These are phyloP conservation scores for Psilopogon haemacephalus DNA, from an alignment of 2,113 vertebrate species.

Conservation along the genomic window DNA sequence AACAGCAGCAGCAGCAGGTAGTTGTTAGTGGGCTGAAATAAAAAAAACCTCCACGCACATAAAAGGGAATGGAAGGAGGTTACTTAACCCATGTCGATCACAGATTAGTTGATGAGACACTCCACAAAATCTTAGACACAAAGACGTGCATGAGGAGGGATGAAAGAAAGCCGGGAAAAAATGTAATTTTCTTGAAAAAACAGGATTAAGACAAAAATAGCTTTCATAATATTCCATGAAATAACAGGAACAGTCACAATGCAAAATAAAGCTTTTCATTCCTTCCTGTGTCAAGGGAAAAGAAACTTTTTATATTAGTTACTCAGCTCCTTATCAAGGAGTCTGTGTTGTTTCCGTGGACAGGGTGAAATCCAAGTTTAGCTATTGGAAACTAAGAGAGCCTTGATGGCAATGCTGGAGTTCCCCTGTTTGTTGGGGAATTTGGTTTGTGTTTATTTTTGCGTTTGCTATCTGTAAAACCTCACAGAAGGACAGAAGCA, in stretches of 20 bases:
- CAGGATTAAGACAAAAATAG: slow-evolving; percentile 9
- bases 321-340: slow-evolving; percentile 41
- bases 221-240: background rate
- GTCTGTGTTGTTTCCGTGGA: background rate
- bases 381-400: background rate
- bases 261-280: background rate
- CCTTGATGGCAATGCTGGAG: background rate
- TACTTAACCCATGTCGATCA: background rate
- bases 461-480: background rate
- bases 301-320: background rate
- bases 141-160: background rate
- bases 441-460: background rate
- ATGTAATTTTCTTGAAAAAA: slow-evolving; percentile 1
- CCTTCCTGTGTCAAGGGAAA: background rate
- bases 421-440: background rate
- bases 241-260: background rate
- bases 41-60: background rate
- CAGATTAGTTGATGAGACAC: background rate
- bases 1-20: background rate
- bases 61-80: background rate
- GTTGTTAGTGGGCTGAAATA: background rate
- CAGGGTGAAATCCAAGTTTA: background rate
- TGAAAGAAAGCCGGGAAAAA: too few species aligned
- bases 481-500: background rate
- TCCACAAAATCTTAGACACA: background rate